phyloP scores from a whole-genome alignment of 2,888 invertebrate genomes.

The Buathra laborator region DNA sequence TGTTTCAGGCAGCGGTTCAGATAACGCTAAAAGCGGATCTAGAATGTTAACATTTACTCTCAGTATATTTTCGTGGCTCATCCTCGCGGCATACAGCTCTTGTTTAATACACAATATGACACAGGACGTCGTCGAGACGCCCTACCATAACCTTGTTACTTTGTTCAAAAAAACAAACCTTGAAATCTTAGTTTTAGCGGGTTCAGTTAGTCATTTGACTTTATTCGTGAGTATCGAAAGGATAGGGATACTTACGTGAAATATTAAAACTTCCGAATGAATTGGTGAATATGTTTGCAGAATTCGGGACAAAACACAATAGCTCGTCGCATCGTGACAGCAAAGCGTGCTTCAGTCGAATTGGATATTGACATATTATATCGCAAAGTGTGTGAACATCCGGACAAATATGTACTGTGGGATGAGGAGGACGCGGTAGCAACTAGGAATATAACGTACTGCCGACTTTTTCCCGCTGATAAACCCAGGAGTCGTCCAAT shows the following conservation, averaged over 20 bases:
- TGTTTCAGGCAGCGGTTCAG: slow-evolving; percentile 54
- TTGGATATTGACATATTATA: slow-evolving; percentile 1
- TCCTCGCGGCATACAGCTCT: slow-evolving; percentile 65
- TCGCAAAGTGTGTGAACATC: slow-evolving; percentile 29
- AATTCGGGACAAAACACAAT: rapidly evolving
- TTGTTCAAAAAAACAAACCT: slow-evolving; percentile 16
- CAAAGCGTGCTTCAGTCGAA: background rate
- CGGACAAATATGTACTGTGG: slow-evolving; percentile 43
- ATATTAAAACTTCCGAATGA: background rate
- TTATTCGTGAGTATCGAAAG: slow-evolving; percentile 1
- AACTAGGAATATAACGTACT: background rate
- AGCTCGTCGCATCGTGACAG: background rate
- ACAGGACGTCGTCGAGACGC: slow-evolving; percentile 24
- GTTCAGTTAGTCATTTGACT: background rate
- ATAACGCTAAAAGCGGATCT: slow-evolving; percentile 40
- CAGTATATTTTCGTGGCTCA: slow-evolving; percentile 70
- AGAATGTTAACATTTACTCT: slow-evolving; percentile 61
- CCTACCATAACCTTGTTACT: background rate
- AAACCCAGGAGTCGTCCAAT: background rate
- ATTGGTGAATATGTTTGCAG: background rate
- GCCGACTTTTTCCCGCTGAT: slow-evolving; percentile 20
- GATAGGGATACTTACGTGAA: background rate
- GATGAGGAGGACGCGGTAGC: slow-evolving; percentile 36
- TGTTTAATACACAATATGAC: slow-evolving; percentile 70
- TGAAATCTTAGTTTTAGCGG: background rate